Evolutionary conservation across 2,113 vertebrate genomes (phyloP).

Genomic region (Corythaixoides concolor): DNA sequence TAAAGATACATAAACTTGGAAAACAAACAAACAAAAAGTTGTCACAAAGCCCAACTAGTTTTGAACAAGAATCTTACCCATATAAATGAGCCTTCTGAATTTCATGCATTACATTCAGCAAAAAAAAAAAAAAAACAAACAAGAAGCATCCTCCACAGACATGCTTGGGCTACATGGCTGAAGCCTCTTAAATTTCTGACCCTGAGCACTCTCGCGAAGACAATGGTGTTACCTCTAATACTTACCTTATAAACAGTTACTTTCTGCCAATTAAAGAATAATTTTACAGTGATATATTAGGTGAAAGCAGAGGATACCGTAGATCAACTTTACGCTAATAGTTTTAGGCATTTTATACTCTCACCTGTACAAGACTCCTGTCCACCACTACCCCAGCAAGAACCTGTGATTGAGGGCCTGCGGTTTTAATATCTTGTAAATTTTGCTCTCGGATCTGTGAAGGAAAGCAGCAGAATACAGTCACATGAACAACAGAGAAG

Average conservation of each 20-base stretch:
- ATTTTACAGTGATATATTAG: conserved; percentile 70
- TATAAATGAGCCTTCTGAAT: conserved; percentile 2
- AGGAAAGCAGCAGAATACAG: neutral
- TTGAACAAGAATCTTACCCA: conserved; percentile 9
- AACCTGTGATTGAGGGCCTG: conserved; percentile 95
- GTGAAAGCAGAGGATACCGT: neutral
- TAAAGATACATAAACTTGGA: neutral
- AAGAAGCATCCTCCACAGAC: conserved; percentile 24
- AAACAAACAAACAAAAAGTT: conserved; percentile 23
- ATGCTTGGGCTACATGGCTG: conserved; percentile 43
- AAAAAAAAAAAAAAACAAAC: neutral
- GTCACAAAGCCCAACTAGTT: conserved; percentile 51
- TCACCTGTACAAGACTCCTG: conserved; percentile 91
- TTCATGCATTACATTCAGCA: conserved; percentile 72
- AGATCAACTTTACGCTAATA: neutral
- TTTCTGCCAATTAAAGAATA: conserved; percentile 84
- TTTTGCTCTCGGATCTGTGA: conserved; percentile 96
- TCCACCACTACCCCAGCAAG: conserved; percentile 86
- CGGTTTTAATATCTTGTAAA: conserved; percentile 95
- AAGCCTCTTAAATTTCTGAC: conserved; percentile 41
- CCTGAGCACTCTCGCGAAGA: conserved; percentile 62
- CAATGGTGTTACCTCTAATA: conserved; percentile 68
- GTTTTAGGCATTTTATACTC: conserved; percentile 54
- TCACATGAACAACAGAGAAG: neutral
- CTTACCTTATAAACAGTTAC: conserved; percentile 85